Conservation (phyloP, 2,888 invertebrate species). For the Brachyptera putata region DNA sequence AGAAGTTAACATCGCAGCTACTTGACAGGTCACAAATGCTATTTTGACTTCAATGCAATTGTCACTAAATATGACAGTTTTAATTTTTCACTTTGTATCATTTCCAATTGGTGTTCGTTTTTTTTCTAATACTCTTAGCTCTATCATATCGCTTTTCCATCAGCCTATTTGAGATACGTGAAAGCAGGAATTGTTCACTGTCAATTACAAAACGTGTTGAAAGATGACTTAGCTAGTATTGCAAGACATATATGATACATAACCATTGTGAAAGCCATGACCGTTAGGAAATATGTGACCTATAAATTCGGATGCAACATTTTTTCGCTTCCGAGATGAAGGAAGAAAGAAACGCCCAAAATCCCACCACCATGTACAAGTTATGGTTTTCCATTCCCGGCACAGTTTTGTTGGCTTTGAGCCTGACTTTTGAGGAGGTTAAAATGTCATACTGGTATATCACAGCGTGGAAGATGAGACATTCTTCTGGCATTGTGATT, state of each 20-base stretch:
- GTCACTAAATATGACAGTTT: conserved; percentile 3
- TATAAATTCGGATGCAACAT: background rate
- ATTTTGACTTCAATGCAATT: background rate
- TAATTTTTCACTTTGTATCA: background rate
- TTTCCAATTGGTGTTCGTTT: background rate
- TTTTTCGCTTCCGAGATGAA: background rate
- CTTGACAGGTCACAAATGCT: background rate
- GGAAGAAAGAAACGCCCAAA: background rate
- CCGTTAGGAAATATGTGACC: background rate
- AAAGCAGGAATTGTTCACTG: conserved; percentile 13
- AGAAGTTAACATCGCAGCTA: background rate
- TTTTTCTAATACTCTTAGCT: background rate
- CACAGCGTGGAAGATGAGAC: background rate
- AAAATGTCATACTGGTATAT: conserved; percentile 2
- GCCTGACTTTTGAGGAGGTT: background rate
- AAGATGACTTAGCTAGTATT: background rate
- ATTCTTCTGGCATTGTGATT: conserved; percentile 2
- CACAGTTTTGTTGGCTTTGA: background rate
- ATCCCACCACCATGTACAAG: background rate
- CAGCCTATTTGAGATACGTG: background rate
- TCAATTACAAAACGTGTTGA: background rate
- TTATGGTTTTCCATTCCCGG: conserved; percentile 14
- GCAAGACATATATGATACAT: conserved; percentile 4
- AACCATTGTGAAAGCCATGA: background rate
- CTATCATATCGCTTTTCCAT: conserved; percentile 13